Base-by-base conservation (phyloP, 2,888 invertebrate genomes). In the Euzetes globulus region DNA sequence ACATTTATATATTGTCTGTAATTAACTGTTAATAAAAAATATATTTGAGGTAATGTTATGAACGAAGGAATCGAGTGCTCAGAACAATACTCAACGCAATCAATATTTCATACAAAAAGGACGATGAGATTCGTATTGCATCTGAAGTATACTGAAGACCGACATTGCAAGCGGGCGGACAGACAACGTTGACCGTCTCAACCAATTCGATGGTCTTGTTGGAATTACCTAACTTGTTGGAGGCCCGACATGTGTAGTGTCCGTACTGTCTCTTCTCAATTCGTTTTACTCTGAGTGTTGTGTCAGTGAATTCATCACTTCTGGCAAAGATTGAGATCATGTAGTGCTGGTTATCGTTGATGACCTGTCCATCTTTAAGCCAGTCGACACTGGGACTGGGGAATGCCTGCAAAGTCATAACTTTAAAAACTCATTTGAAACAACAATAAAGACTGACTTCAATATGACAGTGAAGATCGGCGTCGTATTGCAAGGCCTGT, bases 401-500 rank as follows among this genome's bases (percentile, higher is more conserved):
- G 83, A 94, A 94, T 0, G 95, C 95, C 82, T 41, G 13, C 7
- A 41, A 41, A 11, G 41, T 13, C 5, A 33, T 33, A 9, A 41
- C 1, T 41, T 41, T 13, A 7, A 7, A 6, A 4, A 33, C 7
- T 33, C 33, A 33, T 6, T 33, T 33, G 33, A 33, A 33, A 33
- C 7, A 33, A 33, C 5, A 7, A 6, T 33, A 7, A 33, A 41
- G 41, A 41, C 41, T 41, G 7, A 41, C 41, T 13, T 93, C 93
- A 17, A 94, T 91, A 82, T 94, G 94, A 80, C 96, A 96, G 81
- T 95, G 94, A 77, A 96, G 83, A 80, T 94, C 92, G 90, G 94
- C 94, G 80, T 95, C 93, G 81, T 93, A 94, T 82, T 94, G 94
- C 13, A 94, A 84, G 0, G 94, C 94, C 86, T 92, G 88, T 15